Evolutionary conservation across 1,140 invertebrate genomes (phyloP).

Genomic region (Bicyclus anynana): DNA sequence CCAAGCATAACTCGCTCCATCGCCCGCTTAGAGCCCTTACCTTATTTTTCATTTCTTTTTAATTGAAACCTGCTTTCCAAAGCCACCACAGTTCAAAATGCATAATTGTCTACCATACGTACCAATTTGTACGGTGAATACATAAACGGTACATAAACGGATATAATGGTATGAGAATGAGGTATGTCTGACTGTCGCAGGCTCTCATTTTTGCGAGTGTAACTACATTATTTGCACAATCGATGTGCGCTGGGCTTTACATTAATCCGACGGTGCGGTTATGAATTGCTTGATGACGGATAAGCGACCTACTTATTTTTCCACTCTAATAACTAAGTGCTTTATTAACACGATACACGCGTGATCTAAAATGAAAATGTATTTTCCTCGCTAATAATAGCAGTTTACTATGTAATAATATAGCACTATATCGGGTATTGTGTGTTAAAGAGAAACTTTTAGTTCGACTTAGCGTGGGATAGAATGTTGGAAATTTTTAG

Average conservation of each 20-base stretch:
- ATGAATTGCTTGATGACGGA: constrained; percentile 41
- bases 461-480: not conserved
- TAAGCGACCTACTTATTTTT: constrained; percentile 36
- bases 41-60: too few relatives aligned
- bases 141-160: too few relatives aligned
- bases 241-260: constrained; percentile 43
- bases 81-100: too few relatives aligned
- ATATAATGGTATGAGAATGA: too few relatives aligned
- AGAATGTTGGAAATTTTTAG: constrained; percentile 1
- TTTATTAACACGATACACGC: constrained; percentile 2
- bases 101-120: too few relatives aligned
- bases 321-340: constrained; percentile 17
- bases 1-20: too few relatives aligned
- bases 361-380: constrained; percentile 3
- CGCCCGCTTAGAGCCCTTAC: too few relatives aligned
- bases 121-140: too few relatives aligned
- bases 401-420: constrained; percentile 15
- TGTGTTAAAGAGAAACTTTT: not conserved
- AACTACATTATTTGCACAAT: constrained; percentile 61
- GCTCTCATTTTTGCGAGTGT: constrained; percentile 36
- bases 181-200: too few relatives aligned
- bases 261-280: constrained; percentile 57
- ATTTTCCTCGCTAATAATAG: constrained; percentile 38
- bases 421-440: not conserved
- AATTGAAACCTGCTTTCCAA: too few relatives aligned